phyloP scores from a whole-genome alignment of 2,797 vertebrate species.

The Denticeps clupeoides region DNA sequence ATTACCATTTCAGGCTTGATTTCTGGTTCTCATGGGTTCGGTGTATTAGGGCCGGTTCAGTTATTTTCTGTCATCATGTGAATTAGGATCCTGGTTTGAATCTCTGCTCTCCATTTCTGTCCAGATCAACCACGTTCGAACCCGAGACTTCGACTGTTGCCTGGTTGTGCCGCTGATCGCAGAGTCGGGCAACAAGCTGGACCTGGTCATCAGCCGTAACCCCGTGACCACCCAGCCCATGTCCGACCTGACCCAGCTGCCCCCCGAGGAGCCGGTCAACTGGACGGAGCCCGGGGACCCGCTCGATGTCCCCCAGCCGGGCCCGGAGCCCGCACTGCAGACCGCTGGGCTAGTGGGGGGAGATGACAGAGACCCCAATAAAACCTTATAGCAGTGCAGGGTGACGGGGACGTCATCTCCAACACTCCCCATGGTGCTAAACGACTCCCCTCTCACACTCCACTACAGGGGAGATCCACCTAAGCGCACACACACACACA shows the following conservation, averaged over 20 bases:
- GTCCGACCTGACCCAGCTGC: slow-evolving; percentile 41
- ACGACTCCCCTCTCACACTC: slow-evolving; percentile 8
- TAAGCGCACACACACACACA: background rate
- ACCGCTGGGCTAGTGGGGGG: slow-evolving; percentile 33
- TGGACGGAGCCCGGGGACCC: slow-evolving; percentile 54
- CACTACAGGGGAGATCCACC: no score
- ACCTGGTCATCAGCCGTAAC: slow-evolving; percentile 91
- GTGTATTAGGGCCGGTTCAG: no score
- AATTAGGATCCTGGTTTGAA: slow-evolving; percentile 4
- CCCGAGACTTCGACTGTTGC: slow-evolving; percentile 96
- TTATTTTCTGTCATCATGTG: background rate
- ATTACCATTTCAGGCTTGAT: no score
- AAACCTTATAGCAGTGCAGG: slow-evolving; percentile 69
- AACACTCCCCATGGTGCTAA: slow-evolving; percentile 65
- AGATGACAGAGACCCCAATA: slow-evolving; percentile 66
- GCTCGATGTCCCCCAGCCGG: slow-evolving; percentile 35
- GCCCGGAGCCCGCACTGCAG: slow-evolving; percentile 18
- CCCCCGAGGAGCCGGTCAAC: slow-evolving; percentile 37
- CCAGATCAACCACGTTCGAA: slow-evolving; percentile 93
- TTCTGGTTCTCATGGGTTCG: no score
- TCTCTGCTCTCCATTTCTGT: background rate
- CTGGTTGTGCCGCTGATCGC: slow-evolving; percentile 94
- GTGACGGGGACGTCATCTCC: slow-evolving; percentile 20
- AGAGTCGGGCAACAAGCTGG: slow-evolving; percentile 87
- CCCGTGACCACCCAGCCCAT: slow-evolving; percentile 61